These are phyloP conservation scores for Sericinus montela DNA, from an alignment of 2,888 invertebrate species.

Conservation along the genomic window DNA sequence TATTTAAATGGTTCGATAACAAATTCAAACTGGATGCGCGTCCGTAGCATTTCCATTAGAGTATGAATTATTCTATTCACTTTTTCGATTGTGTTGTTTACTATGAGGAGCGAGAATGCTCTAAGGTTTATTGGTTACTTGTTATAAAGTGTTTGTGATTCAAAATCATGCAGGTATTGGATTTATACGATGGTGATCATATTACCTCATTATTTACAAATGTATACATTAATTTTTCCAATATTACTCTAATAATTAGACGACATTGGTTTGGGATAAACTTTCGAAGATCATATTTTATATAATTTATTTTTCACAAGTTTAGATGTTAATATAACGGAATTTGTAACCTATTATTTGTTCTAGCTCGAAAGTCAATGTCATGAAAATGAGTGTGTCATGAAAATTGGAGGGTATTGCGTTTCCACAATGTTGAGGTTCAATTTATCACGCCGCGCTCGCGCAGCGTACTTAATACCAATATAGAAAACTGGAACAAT, in stretches of 20 bases:
- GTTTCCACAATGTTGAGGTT: not conserved
- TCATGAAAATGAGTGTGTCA: too few species aligned
- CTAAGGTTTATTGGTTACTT: not conserved
- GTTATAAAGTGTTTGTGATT: not conserved
- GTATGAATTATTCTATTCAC: not conserved
- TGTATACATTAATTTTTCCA: too few species aligned
- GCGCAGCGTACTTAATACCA: constrained; percentile 14
- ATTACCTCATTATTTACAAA: too few species aligned
- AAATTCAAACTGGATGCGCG: not conserved
- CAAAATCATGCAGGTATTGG: too few species aligned
- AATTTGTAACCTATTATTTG: too few species aligned
- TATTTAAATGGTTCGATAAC: not conserved
- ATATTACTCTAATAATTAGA: too few species aligned
- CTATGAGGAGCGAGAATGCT: not conserved
- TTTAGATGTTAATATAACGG: too few species aligned
- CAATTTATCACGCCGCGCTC: not conserved
- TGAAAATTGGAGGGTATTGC: not conserved
- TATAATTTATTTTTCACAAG: too few species aligned
- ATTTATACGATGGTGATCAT: too few species aligned
- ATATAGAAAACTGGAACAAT: constrained; percentile 18
- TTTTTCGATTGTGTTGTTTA: constrained; percentile 9
- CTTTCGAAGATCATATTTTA: too few species aligned
- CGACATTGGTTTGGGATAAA: too few species aligned
- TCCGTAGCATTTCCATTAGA: not conserved
- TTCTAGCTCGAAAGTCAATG: too few species aligned